Evolutionary conservation across 2,888 invertebrate species (phyloP).

Genomic region (Desoria tigrina): DNA sequence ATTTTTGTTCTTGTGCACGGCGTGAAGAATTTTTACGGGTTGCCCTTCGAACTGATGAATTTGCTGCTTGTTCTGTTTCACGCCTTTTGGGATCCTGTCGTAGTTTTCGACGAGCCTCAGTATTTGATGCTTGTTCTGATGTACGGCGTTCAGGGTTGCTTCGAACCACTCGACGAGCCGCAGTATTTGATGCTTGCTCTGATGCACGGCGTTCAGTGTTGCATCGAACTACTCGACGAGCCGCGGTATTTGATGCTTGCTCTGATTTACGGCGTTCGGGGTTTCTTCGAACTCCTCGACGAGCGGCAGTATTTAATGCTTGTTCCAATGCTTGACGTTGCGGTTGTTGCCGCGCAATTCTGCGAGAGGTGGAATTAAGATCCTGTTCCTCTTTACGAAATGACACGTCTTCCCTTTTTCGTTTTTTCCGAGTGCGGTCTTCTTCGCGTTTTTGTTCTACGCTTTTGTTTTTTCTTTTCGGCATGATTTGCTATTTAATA

Average conservation of each 20-base stretch:
- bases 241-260: neutral
- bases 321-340: too few relatives aligned
- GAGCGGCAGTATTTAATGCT: neutral
- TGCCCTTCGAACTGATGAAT: slow-evolving; percentile 7
- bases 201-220: neutral
- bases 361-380: neutral
- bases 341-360: neutral
- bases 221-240: neutral
- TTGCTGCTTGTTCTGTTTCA: slow-evolving; percentile 9
- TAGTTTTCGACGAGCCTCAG: too few relatives aligned
- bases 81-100: too few relatives aligned
- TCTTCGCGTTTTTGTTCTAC: too few relatives aligned
- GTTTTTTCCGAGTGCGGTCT: slow-evolving; percentile 6
- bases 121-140: neutral
- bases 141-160: neutral
- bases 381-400: too few relatives aligned
- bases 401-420: slow-evolving; percentile 6
- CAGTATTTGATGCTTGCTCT: neutral
- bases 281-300: neutral
- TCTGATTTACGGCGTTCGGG: neutral
- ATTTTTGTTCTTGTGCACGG: neutral
- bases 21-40: neutral
- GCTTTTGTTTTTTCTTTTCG: too few relatives aligned
- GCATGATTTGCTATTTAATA: too few relatives aligned
- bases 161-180: too few relatives aligned